phyloP scores from a whole-genome alignment of 2,113 vertebrate species.

The Melanotaenia duboulayi region DNA sequence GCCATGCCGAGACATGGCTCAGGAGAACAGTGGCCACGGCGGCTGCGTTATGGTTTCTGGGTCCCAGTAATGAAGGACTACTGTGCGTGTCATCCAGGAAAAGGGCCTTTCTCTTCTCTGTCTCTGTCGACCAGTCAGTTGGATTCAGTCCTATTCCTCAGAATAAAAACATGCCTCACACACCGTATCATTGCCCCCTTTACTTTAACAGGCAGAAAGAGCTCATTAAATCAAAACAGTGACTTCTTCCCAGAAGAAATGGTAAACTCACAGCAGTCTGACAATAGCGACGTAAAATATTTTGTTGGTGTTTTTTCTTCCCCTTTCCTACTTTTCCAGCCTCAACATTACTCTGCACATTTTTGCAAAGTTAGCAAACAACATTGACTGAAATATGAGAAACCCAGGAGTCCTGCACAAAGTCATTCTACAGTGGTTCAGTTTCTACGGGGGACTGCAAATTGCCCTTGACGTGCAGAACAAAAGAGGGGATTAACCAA shows the following conservation, averaged over 20 bases:
- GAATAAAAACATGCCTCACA: constrained; percentile 59
- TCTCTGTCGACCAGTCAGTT: constrained; percentile 65
- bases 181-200: constrained; percentile 26
- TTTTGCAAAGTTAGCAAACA: constrained; percentile 54
- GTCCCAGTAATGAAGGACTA: constrained; percentile 74
- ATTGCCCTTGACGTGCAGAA: constrained; percentile 51
- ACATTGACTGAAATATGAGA: constrained; percentile 45
- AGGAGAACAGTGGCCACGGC: constrained; percentile 52
- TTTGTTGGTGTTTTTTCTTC: background rate
- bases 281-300: constrained; percentile 49
- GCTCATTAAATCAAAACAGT: constrained; percentile 58
- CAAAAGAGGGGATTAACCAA: constrained; percentile 56
- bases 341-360: constrained; percentile 32
- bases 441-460: constrained; percentile 44
- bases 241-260: constrained; percentile 36
- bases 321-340: constrained; percentile 30
- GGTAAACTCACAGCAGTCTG: constrained; percentile 45
- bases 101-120: constrained; percentile 59
- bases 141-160: constrained; percentile 61
- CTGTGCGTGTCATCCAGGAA: constrained; percentile 73
- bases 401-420: constrained; percentile 13
- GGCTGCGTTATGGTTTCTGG: constrained; percentile 66
- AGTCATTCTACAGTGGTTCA: constrained; percentile 35
- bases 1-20: constrained; percentile 41
- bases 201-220: constrained; percentile 48